Evolutionary conservation across 2,113 vertebrate genomes (phyloP), one percentile per base, ranked within the genome.

Genomic region (Naja naja): DNA sequence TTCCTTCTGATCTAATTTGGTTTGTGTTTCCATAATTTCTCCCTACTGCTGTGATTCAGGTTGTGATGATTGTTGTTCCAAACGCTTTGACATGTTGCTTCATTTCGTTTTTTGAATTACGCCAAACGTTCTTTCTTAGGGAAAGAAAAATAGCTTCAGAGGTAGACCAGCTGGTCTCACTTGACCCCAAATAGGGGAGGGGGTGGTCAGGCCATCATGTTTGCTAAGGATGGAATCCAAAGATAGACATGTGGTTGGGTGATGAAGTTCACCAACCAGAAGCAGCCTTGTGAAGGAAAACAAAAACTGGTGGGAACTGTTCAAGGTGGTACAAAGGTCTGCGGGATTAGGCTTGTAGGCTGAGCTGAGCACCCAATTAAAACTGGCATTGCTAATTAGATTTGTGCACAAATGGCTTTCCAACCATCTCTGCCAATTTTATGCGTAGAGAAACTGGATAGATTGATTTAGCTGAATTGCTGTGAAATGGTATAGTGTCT

Each of bases 1-100:
- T 88, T 94, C 94, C 93, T 95, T 96, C 96, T 95, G 96, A 96
- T 94, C 64, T 92, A 97, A 95, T 96, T 95, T 96, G 93, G 89
- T 95, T 97, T 96, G 95, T 96, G 91, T 95, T 95, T 95, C 96
- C 89, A 91, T 93, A 20, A 96, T 94, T 87, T 93, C 49, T 14
- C 93, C 95, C 95, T 94, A 95, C 94, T 96, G 96, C 93, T 95
- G 90, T 0, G 60, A 95, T 92, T 0, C 14, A 85, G 94, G 94
- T 0, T 20, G 92, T 94, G 89, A 90, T 91, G 94, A 91, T 95
- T 97, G 94, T 92, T 0, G 1, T 94, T 95, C 90, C 94, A 95
- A 96, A 95, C 94, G 95, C 95, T 96, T 96, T 96, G 96, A 95
- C 96, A 94, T 94, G 91, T 94, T 91, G 93, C 91, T 95, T 90